Conservation (phyloP, 2,113 vertebrate species). For the Oryzias javanicus region DNA sequence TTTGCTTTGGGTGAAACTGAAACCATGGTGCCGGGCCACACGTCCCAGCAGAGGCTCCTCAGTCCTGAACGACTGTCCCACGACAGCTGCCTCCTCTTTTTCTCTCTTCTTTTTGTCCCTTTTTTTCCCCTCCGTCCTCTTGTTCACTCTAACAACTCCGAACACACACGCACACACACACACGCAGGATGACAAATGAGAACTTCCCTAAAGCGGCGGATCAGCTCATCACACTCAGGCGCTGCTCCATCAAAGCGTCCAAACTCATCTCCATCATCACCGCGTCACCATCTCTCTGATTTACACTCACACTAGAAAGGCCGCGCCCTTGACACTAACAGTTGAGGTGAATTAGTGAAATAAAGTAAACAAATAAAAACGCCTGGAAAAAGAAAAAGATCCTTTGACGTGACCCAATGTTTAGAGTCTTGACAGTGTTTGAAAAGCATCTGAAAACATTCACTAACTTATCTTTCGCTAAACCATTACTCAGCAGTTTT, state of each 20-base stretch:
- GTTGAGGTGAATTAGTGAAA: not conserved
- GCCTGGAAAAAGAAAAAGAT: too few relatives aligned
- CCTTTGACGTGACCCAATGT: too few relatives aligned
- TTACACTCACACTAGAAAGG: constrained; percentile 7
- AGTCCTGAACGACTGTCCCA: constrained; percentile 31
- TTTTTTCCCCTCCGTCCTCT: constrained; percentile 2
- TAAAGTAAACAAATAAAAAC: not conserved
- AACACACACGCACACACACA: constrained; percentile 30
- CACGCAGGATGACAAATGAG: constrained; percentile 49
- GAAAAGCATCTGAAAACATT: too few relatives aligned
- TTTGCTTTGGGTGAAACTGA: constrained; percentile 80
- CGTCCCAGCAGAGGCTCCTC: constrained; percentile 54
- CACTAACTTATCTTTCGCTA: too few relatives aligned
- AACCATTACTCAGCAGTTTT: too few relatives aligned
- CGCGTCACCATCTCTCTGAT: constrained; percentile 48
- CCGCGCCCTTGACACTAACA: constrained; percentile 29
- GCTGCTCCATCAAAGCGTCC: constrained; percentile 64
- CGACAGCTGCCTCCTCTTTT: constrained; percentile 18
- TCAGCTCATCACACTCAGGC: constrained; percentile 66
- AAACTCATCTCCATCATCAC: constrained; percentile 57
- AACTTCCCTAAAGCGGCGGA: constrained; percentile 39
- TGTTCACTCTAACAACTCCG: constrained; percentile 7
- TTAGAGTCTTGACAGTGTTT: too few relatives aligned
- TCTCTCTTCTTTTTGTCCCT: constrained; percentile 15
- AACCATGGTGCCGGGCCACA: constrained; percentile 75